Base-by-base conservation (phyloP, 2,888 invertebrate genomes). In the Aspidiotus rigidus region DNA sequence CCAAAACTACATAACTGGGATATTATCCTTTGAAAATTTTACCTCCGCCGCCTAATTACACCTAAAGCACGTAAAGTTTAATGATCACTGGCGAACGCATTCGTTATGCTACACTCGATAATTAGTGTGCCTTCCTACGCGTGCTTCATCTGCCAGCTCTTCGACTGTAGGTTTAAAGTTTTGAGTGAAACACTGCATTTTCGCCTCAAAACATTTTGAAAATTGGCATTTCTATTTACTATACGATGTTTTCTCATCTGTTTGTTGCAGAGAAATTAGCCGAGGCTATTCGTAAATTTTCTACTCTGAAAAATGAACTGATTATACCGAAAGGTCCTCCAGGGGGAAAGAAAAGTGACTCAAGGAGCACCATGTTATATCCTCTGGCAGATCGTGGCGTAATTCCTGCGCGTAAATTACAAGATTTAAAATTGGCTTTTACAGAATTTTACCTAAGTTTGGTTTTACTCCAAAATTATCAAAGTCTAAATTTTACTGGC, bases 391-490 rank as follows among this genome's bases (percentile, higher is more conserved):
- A 67, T 11, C 71, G 71, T 39, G 57, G 64, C 8, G 77, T 81
- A 53, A 72, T 73, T 8, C 74, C 75, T 5, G 73, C 74, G 15
- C 71, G 74, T 56, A 75, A 75, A 69, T 70, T 74, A 5, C 75
- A 74, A 70, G 98, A 99, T 75, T 79, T 99, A 13, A 99, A 98
- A 79, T 81, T 99, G 74, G 99, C 98, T 0, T 99, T 96, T 79
- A 95, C 94, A 76, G 99, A 99, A 83, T 99, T 97, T 80, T 99
- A 99, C 79, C 83, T 99, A 57, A 94, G 94, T 76, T 82, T 99
- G 63, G 95, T 99, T 75, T 82, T 99, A 15, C 82, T 99, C 71
- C 98, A 99, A 80, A 99, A 99, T 78, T 98, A 96, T 78, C 97
- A 99, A 80, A 96, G 94, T 78, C 83, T 99, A 69, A 99, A 99